These are phyloP conservation scores for Synodontis membranacea DNA, from an alignment of 2,113 vertebrate genomes.

Conservation along the genomic window DNA sequence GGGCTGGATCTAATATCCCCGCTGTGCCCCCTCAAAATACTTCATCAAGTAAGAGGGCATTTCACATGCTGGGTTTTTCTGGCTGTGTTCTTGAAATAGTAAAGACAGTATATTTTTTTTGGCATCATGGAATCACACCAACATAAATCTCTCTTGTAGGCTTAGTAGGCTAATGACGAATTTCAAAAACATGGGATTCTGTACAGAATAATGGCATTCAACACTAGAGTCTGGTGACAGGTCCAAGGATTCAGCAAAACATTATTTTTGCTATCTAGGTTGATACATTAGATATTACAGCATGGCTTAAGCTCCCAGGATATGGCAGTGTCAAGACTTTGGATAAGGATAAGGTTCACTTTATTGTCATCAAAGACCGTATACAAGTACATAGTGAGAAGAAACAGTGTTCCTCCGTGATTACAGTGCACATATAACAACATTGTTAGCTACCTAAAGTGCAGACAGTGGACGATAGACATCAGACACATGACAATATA, in stretches of 20 bases:
- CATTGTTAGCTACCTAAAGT: too few relatives aligned
- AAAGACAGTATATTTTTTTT: slow-evolving; percentile 1
- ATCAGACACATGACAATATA: too few relatives aligned
- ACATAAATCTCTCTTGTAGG: not conserved
- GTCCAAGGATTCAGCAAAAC: not conserved
- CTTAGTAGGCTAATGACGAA: not conserved
- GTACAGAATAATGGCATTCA: not conserved
- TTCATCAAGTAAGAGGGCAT: not conserved
- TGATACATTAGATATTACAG: not conserved
- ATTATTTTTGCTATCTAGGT: not conserved
- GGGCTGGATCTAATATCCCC: not conserved
- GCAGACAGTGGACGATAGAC: too few relatives aligned
- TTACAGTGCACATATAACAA: too few relatives aligned
- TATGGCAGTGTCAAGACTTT: not conserved
- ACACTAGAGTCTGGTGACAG: not conserved
- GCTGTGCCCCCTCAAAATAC: not conserved
- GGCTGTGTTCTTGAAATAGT: not conserved
- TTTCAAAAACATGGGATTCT: not conserved
- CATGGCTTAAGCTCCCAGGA: not conserved
- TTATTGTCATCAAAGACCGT: too few relatives aligned
- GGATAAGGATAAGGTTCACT: too few relatives aligned
- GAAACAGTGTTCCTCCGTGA: too few relatives aligned
- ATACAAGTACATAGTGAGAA: too few relatives aligned
- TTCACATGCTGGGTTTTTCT: not conserved
- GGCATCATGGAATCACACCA: not conserved